Conservation (phyloP, 2,888 invertebrate species). For the Cryptocheilus praepositus region DNA sequence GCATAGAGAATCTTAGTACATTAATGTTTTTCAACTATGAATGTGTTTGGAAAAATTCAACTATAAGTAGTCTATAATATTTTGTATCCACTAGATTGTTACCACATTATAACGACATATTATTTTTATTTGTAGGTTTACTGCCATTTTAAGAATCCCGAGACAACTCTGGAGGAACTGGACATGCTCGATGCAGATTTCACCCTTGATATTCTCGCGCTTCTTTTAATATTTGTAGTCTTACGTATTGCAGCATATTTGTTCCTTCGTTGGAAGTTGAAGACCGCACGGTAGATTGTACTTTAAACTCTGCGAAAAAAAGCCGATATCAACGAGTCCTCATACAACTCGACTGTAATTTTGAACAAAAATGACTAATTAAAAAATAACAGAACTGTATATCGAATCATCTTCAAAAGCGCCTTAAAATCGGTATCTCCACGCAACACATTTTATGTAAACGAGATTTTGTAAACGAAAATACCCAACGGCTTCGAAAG, state of each 20-base stretch:
- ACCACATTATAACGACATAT: neutral
- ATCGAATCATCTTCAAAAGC: neutral
- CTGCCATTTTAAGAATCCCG: constrained; percentile 91
- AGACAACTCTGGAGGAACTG: constrained; percentile 88
- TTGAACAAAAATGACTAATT: no score
- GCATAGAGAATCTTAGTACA: no score
- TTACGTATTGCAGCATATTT: constrained; percentile 88
- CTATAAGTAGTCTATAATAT: no score
- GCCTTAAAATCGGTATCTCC: neutral
- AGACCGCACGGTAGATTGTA: constrained; percentile 82
- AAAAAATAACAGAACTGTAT: neutral
- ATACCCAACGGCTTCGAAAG: neutral
- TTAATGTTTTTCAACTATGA: no score
- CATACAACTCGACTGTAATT: constrained; percentile 18
- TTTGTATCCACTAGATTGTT: no score
- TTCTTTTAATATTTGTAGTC: constrained; percentile 86
- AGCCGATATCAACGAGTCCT: neutral
- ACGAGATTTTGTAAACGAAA: neutral
- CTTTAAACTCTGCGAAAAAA: neutral
- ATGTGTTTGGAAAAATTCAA: no score
- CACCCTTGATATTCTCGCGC: constrained; percentile 86
- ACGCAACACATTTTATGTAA: neutral
- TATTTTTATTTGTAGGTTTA: constrained; percentile 78
- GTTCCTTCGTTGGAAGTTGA: constrained; percentile 91
- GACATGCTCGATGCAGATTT: constrained; percentile 90